A percentile compares a stretch with the other conserved stretches of the same genome.
These are phyloP conservation scores for Arbacia lixula DNA, from an alignment of 53 echinoderm and acorn worm species.

Conservation along the genomic window DNA sequence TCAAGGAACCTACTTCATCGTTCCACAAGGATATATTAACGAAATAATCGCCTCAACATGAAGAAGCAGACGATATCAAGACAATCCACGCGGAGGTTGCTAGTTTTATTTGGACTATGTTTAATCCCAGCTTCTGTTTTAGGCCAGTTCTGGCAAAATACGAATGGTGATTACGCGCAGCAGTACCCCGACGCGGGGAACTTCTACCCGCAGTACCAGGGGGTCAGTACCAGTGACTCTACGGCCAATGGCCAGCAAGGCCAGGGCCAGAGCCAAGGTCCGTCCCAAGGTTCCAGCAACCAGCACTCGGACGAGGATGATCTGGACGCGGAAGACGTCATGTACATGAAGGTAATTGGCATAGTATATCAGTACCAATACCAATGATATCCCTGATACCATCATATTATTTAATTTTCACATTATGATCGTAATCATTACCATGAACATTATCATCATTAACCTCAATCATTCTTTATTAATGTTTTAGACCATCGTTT, in stretches of 20 bases:
- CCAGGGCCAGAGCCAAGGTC: background rate
- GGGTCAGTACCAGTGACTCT: background rate
- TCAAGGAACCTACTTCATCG: too few species aligned
- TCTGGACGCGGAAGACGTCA: constrained; percentile 24
- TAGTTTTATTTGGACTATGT: constrained; percentile 21
- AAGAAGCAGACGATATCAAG: background rate
- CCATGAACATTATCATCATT: too few species aligned
- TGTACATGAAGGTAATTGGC: constrained; percentile 23
- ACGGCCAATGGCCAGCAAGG: background rate
- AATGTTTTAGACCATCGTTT: too few species aligned
- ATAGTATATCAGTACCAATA: too few species aligned
- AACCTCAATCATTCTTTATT: too few species aligned
- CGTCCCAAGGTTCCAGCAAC: background rate
- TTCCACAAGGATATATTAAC: too few species aligned
- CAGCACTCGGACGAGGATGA: constrained; percentile 44
- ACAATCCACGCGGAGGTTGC: background rate
- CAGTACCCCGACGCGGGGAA: background rate
- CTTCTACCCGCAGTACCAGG: constrained; percentile 32
- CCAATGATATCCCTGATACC: too few species aligned
- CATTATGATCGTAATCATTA: background rate
- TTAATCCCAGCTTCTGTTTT: background rate
- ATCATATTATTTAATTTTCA: too few species aligned
- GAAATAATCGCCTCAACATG: too few species aligned
- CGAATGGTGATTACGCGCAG: background rate
- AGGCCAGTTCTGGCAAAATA: constrained; percentile 30